Evolutionary conservation across 2,888 invertebrate species (phyloP).

Genomic region (Lithophane semibrunnea): DNA sequence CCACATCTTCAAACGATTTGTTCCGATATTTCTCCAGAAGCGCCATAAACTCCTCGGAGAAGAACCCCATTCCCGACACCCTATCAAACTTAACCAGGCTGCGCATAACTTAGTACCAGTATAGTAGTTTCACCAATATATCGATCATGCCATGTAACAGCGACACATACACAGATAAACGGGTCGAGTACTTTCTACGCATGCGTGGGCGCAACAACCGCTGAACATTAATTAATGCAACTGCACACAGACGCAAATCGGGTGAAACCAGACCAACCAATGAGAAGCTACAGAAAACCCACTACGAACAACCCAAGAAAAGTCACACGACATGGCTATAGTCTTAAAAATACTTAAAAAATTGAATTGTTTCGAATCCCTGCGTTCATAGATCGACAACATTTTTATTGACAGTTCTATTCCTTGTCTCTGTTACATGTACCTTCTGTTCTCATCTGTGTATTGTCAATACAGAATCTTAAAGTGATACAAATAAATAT

Average conservation of each 20-base stretch:
- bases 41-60: not conserved
- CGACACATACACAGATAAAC: constrained; percentile 65
- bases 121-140: constrained; percentile 61
- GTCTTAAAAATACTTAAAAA: not conserved
- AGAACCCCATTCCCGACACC: not conserved
- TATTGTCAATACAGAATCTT: constrained; percentile 35
- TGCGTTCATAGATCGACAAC: not conserved
- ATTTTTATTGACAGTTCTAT: not conserved
- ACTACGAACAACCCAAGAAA: not conserved
- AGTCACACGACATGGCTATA: not conserved
- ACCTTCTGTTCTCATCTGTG: constrained; percentile 10
- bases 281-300: constrained; percentile 19
- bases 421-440: not conserved
- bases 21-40: not conserved
- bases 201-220: constrained; percentile 83
- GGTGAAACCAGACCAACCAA: constrained; percentile 52
- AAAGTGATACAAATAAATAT: constrained; percentile 75
- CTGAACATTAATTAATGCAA: constrained; percentile 83
- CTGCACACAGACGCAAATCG: constrained; percentile 70
- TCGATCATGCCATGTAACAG: constrained; percentile 58
- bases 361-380: not conserved
- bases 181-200: constrained; percentile 71
- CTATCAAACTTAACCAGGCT: constrained; percentile 1
- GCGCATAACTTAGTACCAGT: constrained; percentile 6
- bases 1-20: not conserved